Percentiles rank a stretch among this genome's conserved stretches.
Conservation (phyloP, 2,113 vertebrate genomes). For the Brachypteracias leptosomus region DNA sequence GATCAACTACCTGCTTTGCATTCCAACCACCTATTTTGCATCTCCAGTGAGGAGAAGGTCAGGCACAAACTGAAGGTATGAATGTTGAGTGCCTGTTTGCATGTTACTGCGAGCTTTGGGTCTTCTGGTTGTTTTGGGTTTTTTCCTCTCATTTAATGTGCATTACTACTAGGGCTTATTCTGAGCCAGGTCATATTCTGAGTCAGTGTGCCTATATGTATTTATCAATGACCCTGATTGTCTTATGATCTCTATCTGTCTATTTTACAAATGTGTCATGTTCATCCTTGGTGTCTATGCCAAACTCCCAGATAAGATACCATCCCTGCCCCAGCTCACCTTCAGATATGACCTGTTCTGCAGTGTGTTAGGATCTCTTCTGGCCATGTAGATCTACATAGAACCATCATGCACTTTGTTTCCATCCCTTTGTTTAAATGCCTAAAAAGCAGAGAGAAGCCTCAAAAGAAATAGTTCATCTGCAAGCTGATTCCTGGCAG, state of each 20-base stretch:
- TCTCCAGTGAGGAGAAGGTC: neutral
- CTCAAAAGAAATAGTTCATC: neutral
- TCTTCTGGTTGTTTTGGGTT: neutral
- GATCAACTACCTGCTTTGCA: conserved; percentile 48
- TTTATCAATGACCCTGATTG: neutral
- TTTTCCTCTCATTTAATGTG: neutral
- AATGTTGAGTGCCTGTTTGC: neutral
- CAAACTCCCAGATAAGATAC: neutral
- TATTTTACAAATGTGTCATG: neutral
- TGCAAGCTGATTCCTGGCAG: neutral
- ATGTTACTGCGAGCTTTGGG: neutral
- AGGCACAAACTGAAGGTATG: conserved; percentile 1
- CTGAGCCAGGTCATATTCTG: neutral
- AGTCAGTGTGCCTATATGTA: neutral
- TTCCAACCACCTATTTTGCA: conserved; percentile 33
- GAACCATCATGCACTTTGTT: neutral
- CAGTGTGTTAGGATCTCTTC: neutral
- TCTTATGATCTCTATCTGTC: neutral
- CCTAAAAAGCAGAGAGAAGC: neutral
- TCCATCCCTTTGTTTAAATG: neutral
- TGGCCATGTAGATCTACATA: neutral
- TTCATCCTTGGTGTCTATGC: neutral
- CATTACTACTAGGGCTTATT: neutral
- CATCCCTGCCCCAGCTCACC: neutral
- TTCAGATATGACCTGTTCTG: neutral